Evolutionary conservation across 2,888 invertebrate species (phyloP).

Genomic region (Monopis laevigella): DNA sequence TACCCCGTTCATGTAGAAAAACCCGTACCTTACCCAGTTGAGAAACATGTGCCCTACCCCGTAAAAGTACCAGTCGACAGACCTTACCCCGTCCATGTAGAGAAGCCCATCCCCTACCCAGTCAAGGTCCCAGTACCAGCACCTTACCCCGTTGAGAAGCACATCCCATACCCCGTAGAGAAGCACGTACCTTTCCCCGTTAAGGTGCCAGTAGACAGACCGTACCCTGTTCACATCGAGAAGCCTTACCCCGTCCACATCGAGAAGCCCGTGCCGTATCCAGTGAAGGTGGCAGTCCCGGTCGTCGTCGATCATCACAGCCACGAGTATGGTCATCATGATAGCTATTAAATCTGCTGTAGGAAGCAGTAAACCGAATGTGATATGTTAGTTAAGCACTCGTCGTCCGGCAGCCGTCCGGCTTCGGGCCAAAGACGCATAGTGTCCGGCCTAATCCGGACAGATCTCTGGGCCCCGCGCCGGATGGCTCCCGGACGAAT

Average conservation of each 20-base stretch:
- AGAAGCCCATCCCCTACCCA: conserved; percentile 55
- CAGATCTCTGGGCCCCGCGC: conserved; percentile 31
- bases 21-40: conserved; percentile 69
- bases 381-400: conserved; percentile 65
- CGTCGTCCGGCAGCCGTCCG: conserved; percentile 39
- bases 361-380: conserved; percentile 62
- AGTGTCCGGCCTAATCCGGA: conserved; percentile 29
- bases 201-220: conserved; percentile 70
- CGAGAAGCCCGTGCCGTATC: conserved; percentile 70
- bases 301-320: conserved; percentile 59
- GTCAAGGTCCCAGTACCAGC: conserved; percentile 75
- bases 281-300: conserved; percentile 70
- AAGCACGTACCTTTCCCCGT: conserved; percentile 74
- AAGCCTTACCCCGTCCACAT: conserved; percentile 72
- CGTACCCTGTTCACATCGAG: conserved; percentile 72
- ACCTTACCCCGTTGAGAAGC: conserved; percentile 69
- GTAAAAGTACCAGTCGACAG: conserved; percentile 71
- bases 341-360: conserved; percentile 60
- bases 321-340: conserved; percentile 62
- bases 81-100: conserved; percentile 57
- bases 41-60: conserved; percentile 67
- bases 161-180: conserved; percentile 73
- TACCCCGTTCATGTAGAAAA: conserved; percentile 69
- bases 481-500: conserved; percentile 37
- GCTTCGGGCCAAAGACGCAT: conserved; percentile 34